Evolutionary conservation across 2,888 invertebrate species (phyloP).

Genomic region (Gonocerus acuteangulatus): DNA sequence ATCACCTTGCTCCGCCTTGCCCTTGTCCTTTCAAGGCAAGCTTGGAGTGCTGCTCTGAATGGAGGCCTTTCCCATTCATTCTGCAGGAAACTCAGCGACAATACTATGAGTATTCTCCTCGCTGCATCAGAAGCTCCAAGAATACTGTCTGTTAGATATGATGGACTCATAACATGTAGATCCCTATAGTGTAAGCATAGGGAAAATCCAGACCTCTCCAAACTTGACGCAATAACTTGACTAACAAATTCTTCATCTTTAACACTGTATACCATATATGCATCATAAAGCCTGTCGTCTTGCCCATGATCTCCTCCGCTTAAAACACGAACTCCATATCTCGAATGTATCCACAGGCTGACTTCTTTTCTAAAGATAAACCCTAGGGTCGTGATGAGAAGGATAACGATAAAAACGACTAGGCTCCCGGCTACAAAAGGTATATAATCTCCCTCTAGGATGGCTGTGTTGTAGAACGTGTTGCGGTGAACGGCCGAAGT

Average conservation of each 20-base stretch:
- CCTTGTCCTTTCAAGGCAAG: slow-evolving; percentile 73
- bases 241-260: slow-evolving; percentile 86
- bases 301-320: slow-evolving; percentile 49
- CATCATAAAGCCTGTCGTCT: slow-evolving; percentile 80
- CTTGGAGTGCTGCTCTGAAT: slow-evolving; percentile 82
- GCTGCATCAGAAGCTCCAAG: slow-evolving; percentile 82
- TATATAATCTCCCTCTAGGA: slow-evolving; percentile 74
- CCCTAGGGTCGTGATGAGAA: slow-evolving; percentile 66
- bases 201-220: slow-evolving; percentile 75
- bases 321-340: slow-evolving; percentile 76
- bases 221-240: slow-evolving; percentile 70
- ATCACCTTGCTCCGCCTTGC: slow-evolving; percentile 83
- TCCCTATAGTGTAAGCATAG: slow-evolving; percentile 85
- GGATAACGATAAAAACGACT: slow-evolving; percentile 66
- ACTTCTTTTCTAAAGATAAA: slow-evolving; percentile 80
- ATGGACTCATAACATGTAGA: slow-evolving; percentile 45
- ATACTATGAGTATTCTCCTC: slow-evolving; percentile 73
- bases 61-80: slow-evolving; percentile 90
- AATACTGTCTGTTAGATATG: slow-evolving; percentile 47
- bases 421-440: slow-evolving; percentile 75
- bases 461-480: slow-evolving; percentile 58
- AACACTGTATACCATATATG: slow-evolving; percentile 85
- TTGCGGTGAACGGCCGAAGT: slow-evolving; percentile 61
- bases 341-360: slow-evolving; percentile 78
- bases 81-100: slow-evolving; percentile 82